A percentile compares a stretch with the other conserved stretches of the same genome.
Conservation (phyloP, 2,113 vertebrate genomes). For the Ptychochromis oligacanthus region DNA sequence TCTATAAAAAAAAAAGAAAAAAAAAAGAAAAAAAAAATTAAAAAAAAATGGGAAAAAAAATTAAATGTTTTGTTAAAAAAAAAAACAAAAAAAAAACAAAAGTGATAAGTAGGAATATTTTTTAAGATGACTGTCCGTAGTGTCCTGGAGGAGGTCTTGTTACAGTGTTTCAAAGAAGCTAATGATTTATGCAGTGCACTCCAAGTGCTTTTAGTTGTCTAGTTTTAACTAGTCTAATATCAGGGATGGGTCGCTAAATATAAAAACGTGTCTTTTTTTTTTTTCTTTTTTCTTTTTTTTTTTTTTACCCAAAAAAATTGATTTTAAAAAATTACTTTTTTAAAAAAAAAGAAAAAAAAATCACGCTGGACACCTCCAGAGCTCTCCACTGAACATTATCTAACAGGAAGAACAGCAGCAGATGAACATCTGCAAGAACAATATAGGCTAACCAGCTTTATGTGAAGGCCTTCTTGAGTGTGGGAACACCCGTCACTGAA, state of each 20-base stretch:
- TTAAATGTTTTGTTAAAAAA: no score
- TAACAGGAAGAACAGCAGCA: conserved; percentile 10
- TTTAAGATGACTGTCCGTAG: background rate
- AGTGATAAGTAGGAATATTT: conserved; percentile 2
- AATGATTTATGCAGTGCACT: background rate
- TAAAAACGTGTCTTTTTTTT: background rate
- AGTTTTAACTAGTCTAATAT: conserved; percentile 2
- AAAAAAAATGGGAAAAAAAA: no score
- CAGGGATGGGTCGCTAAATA: background rate
- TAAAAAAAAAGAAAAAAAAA: background rate
- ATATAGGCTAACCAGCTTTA: conserved; percentile 27
- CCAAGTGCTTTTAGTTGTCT: conserved; percentile 6
- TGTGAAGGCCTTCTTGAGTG: conserved; percentile 23
- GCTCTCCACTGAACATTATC: background rate
- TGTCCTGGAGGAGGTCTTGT: background rate
- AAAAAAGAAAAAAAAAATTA: no score
- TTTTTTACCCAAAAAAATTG: background rate
- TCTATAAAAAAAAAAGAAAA: no score
- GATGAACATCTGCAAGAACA: conserved; percentile 21
- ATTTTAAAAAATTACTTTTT: background rate
- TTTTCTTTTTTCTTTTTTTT: fast-evolving
- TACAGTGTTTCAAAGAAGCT: conserved; percentile 8
- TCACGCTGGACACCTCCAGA: background rate
- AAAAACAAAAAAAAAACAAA: background rate
- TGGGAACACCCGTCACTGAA: conserved; percentile 42